A percentile compares a stretch with the other conserved stretches of the same genome.
Evolutionary conservation across 2,797 vertebrate genomes (phyloP).

Genomic region (Pelobates cultripes): DNA sequence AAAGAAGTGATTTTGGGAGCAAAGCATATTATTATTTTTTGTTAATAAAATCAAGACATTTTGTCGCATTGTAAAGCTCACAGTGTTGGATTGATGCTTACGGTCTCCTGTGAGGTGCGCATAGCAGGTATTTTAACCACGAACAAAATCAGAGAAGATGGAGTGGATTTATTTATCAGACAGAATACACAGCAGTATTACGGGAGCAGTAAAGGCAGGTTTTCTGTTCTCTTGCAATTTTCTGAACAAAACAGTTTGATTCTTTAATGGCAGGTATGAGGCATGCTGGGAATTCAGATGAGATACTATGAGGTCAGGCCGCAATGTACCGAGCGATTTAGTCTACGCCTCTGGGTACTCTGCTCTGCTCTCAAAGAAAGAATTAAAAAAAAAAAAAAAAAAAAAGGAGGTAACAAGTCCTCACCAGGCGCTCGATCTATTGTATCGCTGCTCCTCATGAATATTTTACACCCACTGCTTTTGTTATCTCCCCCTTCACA

Average conservation of each 20-base stretch:
- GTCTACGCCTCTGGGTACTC: constrained; percentile 88
- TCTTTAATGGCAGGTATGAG: constrained; percentile 69
- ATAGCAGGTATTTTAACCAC: no score
- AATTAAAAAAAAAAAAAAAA: constrained; percentile 49
- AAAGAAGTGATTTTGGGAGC: neutral
- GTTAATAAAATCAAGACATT: no score
- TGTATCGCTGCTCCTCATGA: constrained; percentile 8
- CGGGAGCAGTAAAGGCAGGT: neutral
- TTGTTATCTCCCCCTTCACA: no score
- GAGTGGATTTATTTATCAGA: no score
- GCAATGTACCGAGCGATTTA: constrained; percentile 92
- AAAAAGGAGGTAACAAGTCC: neutral
- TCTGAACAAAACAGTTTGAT: constrained; percentile 63
- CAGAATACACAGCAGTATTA: no score
- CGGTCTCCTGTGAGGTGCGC: no score
- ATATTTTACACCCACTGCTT: neutral
- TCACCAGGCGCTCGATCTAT: constrained; percentile 58
- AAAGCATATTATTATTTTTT: no score
- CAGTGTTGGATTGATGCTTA: no score
- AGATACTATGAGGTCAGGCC: constrained; percentile 89
- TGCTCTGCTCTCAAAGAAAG: constrained; percentile 89
- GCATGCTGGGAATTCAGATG: constrained; percentile 79
- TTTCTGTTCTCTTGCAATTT: constrained; percentile 2
- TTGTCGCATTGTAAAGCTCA: no score
- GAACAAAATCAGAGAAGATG: no score